Evolutionary conservation across 2,113 vertebrate genomes (phyloP).

Genomic region (Amphiprion ocellaris): DNA sequence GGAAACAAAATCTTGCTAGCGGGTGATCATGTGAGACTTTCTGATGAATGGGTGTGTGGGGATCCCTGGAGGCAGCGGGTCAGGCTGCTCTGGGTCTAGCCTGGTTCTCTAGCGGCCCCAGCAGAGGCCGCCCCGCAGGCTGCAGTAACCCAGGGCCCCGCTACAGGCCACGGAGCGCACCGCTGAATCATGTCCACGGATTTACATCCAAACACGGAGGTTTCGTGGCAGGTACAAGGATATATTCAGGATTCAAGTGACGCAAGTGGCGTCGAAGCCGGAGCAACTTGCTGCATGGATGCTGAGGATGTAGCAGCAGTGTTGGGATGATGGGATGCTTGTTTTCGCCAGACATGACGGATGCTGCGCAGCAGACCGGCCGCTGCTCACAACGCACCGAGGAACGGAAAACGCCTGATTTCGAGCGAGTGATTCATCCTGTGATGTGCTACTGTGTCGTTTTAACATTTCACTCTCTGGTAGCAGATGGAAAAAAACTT

Average conservation of each 20-base stretch:
- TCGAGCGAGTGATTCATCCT: background rate
- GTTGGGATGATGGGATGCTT: conserved; percentile 69
- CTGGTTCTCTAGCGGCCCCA: conserved; percentile 31
- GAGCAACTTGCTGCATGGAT: conserved; percentile 58
- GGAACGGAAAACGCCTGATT: background rate
- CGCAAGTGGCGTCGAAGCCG: conserved; percentile 15
- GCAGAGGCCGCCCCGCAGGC: conserved; percentile 67
- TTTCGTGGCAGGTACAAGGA: background rate
- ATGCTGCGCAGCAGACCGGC: conserved; percentile 75
- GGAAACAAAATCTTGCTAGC: too few species aligned
- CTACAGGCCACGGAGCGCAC: conserved; percentile 58
- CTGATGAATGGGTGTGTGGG: background rate
- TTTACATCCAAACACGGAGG: background rate
- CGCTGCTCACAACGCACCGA: conserved; percentile 19
- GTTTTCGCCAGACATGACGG: conserved; percentile 73
- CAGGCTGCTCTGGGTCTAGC: conserved; percentile 24
- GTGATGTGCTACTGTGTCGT: background rate
- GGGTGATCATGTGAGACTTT: background rate
- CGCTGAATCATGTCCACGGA: background rate
- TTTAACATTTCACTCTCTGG: background rate
- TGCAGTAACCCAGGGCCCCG: conserved; percentile 65
- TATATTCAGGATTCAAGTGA: background rate
- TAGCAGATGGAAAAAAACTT: conserved; percentile 11
- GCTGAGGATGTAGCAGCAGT: conserved; percentile 62
- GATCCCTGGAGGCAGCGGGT: conserved; percentile 17